phyloP scores from a whole-genome alignment of 2,113 vertebrate species.

The Prunella fulvescens region DNA sequence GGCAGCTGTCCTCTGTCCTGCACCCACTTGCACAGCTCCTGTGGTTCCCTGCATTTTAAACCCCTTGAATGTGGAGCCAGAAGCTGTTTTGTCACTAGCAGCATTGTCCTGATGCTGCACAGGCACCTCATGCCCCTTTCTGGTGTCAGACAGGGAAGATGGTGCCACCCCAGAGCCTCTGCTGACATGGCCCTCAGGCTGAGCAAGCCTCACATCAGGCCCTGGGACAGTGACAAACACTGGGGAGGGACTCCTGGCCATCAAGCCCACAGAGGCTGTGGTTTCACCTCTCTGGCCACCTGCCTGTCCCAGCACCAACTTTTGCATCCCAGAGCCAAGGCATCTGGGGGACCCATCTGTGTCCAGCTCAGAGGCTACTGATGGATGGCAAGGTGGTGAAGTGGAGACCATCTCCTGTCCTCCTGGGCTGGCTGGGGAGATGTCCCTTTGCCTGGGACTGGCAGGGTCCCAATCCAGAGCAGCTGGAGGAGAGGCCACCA shows the following conservation, averaged over 20 bases:
- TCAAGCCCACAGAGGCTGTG: not conserved
- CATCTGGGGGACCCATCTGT: too few relatives aligned
- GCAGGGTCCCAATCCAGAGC: not conserved
- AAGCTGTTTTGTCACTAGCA: not conserved
- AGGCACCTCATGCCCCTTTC: accelerated
- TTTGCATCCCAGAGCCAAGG: not conserved
- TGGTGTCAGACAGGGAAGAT: not conserved
- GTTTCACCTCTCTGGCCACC: not conserved
- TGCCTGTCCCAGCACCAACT: not conserved
- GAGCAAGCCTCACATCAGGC: not conserved
- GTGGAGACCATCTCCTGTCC: not conserved
- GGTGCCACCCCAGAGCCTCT: not conserved
- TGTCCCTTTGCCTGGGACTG: not conserved
- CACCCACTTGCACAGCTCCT: not conserved
- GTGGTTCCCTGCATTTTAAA: not conserved
- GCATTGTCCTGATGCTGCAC: not conserved
- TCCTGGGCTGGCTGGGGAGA: not conserved
- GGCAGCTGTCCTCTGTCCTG: not conserved
- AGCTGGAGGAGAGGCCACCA: not conserved
- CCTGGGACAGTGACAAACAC: not conserved
- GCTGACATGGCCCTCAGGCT: not conserved
- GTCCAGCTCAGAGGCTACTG: not conserved
- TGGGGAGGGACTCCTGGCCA: not conserved
- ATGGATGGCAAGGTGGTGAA: not conserved
- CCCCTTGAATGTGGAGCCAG: accelerated